A percentile compares a stretch with the other conserved stretches of the same genome.
These are phyloP conservation scores for Drosophila sechellia DNA, from an alignment of 1,140 invertebrate species.

Conservation along the genomic window DNA sequence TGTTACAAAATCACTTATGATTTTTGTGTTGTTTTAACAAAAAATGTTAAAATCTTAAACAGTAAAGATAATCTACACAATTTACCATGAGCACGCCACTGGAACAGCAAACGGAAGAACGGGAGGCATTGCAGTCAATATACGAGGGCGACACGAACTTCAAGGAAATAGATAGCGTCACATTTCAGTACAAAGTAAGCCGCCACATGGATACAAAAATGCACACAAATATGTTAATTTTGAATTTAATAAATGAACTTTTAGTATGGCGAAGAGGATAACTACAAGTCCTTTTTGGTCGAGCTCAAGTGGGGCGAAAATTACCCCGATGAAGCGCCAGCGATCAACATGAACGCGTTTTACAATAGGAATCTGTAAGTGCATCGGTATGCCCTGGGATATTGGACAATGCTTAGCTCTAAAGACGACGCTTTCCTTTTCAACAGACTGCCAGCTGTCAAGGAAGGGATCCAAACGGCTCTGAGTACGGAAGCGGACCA, in stretches of 20 bases:
- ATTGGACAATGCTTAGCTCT: not conserved
- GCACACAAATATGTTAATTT: not conserved
- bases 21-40: conserved; percentile 33
- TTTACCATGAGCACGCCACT: conserved; percentile 85
- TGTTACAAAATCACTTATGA: conserved; percentile 39
- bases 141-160: conserved; percentile 96
- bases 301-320: conserved; percentile 94
- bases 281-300: conserved; percentile 92
- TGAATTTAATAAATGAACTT: conserved; percentile 65
- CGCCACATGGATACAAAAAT: conserved; percentile 28
- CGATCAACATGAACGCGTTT: conserved; percentile 95
- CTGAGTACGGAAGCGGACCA: conserved; percentile 90
- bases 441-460: conserved; percentile 89
- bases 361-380: conserved; percentile 97
- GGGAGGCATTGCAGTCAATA: conserved; percentile 95
- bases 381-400: conserved; percentile 1
- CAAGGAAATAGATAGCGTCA: conserved; percentile 90
- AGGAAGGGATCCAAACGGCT: conserved; percentile 88
- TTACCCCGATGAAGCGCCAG: conserved; percentile 93
- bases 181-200: conserved; percentile 95
- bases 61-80: conserved; percentile 28
- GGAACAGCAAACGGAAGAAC: conserved; percentile 93
- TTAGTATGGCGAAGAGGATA: conserved; percentile 93
- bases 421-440: conserved; percentile 45
- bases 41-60: conserved; percentile 20